These are phyloP conservation scores for Brachionus rubens DNA, from an alignment of 1,140 invertebrate genomes.

Conservation along the genomic window DNA sequence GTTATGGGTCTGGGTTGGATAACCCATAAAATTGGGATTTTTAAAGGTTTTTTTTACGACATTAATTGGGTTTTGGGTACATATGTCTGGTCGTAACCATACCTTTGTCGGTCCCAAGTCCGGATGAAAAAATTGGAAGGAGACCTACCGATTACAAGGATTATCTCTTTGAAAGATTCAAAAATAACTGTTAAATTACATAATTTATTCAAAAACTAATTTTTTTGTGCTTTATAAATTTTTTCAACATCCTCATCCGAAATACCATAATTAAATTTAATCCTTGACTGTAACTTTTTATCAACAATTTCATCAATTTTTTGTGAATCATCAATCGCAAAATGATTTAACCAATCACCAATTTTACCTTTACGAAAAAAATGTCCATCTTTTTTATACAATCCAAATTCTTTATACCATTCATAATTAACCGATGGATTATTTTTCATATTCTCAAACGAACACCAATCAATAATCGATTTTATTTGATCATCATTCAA, in stretches of 20 bases:
- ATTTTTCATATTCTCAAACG: constrained; percentile 73
- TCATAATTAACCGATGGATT: constrained; percentile 65
- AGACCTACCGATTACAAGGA: no score
- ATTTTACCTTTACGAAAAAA: constrained; percentile 66
- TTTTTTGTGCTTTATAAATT: neutral
- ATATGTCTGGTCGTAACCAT: no score
- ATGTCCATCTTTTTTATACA: constrained; percentile 56
- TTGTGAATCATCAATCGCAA: constrained; percentile 65
- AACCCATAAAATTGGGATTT: no score
- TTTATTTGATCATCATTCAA: constrained; percentile 67
- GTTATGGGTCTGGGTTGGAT: no score
- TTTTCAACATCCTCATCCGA: constrained; percentile 2
- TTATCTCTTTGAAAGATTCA: no score
- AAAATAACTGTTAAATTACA: no score
- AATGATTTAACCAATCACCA: constrained; percentile 78
- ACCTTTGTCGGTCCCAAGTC: no score
- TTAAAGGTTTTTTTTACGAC: no score
- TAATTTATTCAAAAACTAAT: neutral
- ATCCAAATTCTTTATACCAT: constrained; percentile 61
- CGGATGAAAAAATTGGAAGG: no score
- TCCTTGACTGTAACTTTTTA: constrained; percentile 61
- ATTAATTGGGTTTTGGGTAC: no score
- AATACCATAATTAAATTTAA: constrained; percentile 46
- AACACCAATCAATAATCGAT: constrained; percentile 70
- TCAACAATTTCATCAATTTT: constrained; percentile 74